Evolutionary conservation across 2,797 vertebrate species (phyloP).

Genomic region (Myioborus melanocephalus): DNA sequence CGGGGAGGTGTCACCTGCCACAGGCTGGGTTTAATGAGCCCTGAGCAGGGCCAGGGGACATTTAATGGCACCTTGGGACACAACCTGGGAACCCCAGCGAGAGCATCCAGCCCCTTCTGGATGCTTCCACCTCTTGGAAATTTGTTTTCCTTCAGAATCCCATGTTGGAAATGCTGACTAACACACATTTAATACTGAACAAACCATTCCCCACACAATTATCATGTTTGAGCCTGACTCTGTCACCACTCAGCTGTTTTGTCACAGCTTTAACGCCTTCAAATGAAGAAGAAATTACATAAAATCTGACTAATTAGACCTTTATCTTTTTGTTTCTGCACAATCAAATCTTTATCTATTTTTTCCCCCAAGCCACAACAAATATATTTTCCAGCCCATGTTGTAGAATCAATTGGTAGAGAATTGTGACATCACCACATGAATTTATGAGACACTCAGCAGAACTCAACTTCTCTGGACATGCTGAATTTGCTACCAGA

Average conservation of each 20-base stretch:
- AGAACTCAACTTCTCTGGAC: not conserved
- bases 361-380: not conserved
- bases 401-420: not conserved
- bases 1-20: not conserved
- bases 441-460: not conserved
- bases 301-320: not conserved
- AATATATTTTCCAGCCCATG: not conserved
- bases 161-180: not conserved
- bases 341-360: not conserved
- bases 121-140: not conserved
- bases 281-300: not conserved
- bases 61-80: not conserved
- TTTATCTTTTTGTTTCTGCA: not conserved
- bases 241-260: not conserved
- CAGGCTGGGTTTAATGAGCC: not conserved
- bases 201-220: not conserved
- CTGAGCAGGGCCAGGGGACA: rapidly evolving
- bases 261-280: not conserved
- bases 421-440: not conserved
- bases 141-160: not conserved
- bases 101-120: not conserved
- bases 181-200: not conserved
- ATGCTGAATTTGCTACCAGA: not conserved
- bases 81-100: not conserved
- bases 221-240: not conserved